phyloP scores from a whole-genome alignment of 53 echinoderm and acorn worm genomes.

The Pentamera pediparva region DNA sequence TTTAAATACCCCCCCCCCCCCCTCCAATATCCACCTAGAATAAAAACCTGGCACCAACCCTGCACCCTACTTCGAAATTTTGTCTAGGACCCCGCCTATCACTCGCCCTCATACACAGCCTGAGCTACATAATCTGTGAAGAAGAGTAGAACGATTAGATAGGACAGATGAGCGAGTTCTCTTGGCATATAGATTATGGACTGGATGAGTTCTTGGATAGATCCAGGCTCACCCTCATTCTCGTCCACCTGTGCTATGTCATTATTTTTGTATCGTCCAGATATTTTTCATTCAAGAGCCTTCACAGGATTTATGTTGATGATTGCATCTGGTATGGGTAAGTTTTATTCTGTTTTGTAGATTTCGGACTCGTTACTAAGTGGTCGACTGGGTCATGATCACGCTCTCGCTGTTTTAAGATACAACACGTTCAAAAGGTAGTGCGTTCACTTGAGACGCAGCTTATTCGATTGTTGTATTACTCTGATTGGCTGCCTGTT shows the following conservation, averaged over 20 bases:
- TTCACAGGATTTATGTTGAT: not conserved
- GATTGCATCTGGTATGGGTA: conserved; percentile 7
- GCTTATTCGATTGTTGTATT: not conserved
- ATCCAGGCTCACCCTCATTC: conserved; percentile 43
- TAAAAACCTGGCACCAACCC: too few relatives aligned
- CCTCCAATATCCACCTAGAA: too few relatives aligned
- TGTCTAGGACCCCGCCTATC: not conserved
- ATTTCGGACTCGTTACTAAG: too few relatives aligned
- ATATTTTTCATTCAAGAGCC: too few relatives aligned
- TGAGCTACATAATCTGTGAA: conserved; percentile 86
- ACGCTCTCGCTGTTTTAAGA: too few relatives aligned
- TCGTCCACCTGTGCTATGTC: not conserved
- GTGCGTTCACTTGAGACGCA: too few relatives aligned
- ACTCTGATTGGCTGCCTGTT: not conserved
- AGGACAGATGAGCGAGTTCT: conserved; percentile 59
- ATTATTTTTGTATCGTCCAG: too few relatives aligned
- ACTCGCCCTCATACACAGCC: conserved; percentile 78
- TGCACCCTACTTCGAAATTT: too few relatives aligned
- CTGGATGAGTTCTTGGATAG: conserved; percentile 42
- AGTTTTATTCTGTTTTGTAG: too few relatives aligned
- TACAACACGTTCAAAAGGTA: too few relatives aligned
- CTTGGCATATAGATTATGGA: conserved; percentile 79
- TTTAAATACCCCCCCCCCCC: too few relatives aligned
- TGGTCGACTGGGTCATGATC: too few relatives aligned
- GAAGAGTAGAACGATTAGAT: conserved; percentile 72